Conservation (phyloP, 2,797 vertebrate genomes). For the Taeniopygia guttata region DNA sequence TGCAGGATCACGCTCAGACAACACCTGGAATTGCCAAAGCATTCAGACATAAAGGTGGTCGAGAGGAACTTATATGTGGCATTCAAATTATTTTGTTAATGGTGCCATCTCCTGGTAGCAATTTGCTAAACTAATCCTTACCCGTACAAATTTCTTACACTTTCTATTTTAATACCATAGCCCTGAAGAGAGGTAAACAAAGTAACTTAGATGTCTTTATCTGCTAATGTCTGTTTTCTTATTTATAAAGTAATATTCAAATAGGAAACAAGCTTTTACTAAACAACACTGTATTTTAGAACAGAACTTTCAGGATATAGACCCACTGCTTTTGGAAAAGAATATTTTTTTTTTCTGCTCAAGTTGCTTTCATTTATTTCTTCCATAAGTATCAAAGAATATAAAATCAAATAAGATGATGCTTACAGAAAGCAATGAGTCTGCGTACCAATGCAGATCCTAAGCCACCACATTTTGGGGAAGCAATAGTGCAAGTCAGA, state of each 20-base stretch:
- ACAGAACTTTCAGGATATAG: background rate
- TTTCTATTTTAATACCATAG: background rate
- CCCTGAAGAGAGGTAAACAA: background rate
- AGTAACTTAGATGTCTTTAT: background rate
- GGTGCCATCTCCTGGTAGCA: constrained; percentile 81
- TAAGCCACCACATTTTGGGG: background rate
- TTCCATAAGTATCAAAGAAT: background rate
- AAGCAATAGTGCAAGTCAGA: background rate
- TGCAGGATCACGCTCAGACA: background rate
- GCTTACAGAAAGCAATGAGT: background rate
- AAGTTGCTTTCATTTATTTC: background rate
- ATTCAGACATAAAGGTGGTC: constrained; percentile 7
- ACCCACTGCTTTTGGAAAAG: background rate
- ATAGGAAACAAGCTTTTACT: background rate
- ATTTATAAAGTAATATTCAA: background rate
- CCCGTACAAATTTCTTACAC: background rate
- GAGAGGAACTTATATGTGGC: background rate
- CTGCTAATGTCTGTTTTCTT: background rate
- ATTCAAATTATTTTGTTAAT: constrained; percentile 81
- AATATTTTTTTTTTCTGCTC: background rate
- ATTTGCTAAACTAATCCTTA: constrained; percentile 44
- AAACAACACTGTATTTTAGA: background rate
- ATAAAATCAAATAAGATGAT: background rate
- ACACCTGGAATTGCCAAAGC: constrained; percentile 44
- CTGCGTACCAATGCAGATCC: background rate